Base-by-base conservation (phyloP, 2,888 invertebrate genomes). In the Dyspetes luteomarginatus region DNA sequence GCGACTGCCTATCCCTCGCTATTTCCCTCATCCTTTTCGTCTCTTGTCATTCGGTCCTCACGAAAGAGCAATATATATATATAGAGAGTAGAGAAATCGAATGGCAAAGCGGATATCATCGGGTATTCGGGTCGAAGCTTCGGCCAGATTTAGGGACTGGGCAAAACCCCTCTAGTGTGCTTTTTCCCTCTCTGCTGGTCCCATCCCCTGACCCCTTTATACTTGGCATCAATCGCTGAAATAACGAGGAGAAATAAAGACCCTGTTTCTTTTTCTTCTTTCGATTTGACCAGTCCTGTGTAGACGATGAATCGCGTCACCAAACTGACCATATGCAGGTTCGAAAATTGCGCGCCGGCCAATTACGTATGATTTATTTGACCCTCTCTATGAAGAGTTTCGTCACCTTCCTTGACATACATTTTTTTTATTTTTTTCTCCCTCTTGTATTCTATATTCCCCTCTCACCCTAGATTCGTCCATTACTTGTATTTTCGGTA, bases 91-190 rank as follows among this genome's bases (percentile, higher is more conserved):
- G 9, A 22, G 24, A 15, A 3, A 19, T 17, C 3, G 62, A 24
- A 15, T 12, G 9, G 60, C 24, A 41, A 41, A n/a, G 24, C 56
- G 55, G 73, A 78, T 73, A 62, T 50, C 45, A 78, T 78, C 60
- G 73, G 48, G 60, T 78, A 78, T 78, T 73, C 67, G 64, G 43
- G 65, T 78, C 73, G 69, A 64, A 64, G 48, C 30, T 30, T 15
- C 36, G 19, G 45, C 64, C 69, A 69, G 69, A 58, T 69, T 69
- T 69, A 69, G 56, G 69, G 56, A 69, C 45, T 45, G 41, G 19
- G 28, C 5, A 17, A 15, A 26, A 9, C 45, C 45, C 24, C 5
- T 45, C n/a, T 56, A 15, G 7, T 9, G 7, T 3, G 30, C 17
- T 15, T 36, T 19, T 17, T 9, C 4, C 26, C 4, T 9, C 24